A percentile compares a stretch with the other conserved stretches of the same genome.
phyloP scores from a whole-genome alignment of 2,797 vertebrate species.

The Gymnopithys bicolor region DNA sequence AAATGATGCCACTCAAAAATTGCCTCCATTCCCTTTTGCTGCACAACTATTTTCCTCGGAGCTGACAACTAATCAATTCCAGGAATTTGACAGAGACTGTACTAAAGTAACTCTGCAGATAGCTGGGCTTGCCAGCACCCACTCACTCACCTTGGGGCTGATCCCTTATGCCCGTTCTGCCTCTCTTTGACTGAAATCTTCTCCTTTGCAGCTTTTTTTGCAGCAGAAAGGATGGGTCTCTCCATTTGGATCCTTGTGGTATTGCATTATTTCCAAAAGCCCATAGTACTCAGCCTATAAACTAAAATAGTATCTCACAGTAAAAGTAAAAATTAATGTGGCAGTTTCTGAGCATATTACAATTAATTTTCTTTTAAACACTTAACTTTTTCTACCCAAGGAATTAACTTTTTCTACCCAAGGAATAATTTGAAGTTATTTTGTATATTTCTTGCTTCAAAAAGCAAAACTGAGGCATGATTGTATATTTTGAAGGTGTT shows the following conservation, averaged over 20 bases:
- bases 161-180: neutral
- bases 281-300: neutral
- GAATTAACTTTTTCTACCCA: neutral
- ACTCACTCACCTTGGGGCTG: neutral
- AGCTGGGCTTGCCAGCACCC: neutral
- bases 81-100: neutral
- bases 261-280: neutral
- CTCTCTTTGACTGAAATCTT: constrained; percentile 9
- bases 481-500: neutral
- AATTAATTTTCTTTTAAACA: neutral
- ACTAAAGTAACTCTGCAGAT: neutral
- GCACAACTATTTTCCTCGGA: neutral
- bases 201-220: constrained; percentile 47
- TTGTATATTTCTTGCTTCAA: neutral
- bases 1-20: neutral
- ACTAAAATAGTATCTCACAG: neutral
- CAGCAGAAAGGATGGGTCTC: neutral
- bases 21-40: neutral
- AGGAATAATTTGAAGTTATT: neutral
- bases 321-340: neutral
- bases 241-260: neutral
- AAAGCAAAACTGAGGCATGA: neutral
- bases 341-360: neutral
- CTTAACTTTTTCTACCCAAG: neutral
- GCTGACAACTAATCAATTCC: constrained; percentile 5